phyloP scores from a whole-genome alignment of 2,113 vertebrate genomes.

The Solea senegalensis region DNA sequence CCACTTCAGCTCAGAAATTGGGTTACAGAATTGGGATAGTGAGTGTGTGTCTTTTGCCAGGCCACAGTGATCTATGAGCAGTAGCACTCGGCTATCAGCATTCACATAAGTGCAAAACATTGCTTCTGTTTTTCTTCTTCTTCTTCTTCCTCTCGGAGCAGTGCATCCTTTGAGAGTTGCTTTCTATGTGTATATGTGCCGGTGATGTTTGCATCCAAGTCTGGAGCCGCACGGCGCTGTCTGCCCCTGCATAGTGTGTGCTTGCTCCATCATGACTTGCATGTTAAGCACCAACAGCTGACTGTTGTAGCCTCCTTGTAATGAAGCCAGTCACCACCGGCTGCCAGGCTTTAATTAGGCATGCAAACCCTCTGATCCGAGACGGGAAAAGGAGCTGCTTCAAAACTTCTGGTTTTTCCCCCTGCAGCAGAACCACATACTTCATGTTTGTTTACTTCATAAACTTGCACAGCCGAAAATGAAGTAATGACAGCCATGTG shows the following conservation, averaged over 20 bases:
- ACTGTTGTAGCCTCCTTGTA: slow-evolving; percentile 64
- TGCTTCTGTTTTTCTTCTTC: not conserved
- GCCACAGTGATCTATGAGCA: slow-evolving; percentile 5
- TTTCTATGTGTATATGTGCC: slow-evolving; percentile 7
- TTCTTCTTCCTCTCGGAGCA: not conserved
- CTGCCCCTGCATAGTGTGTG: slow-evolving; percentile 56
- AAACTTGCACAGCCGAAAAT: slow-evolving; percentile 1
- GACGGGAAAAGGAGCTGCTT: slow-evolving; percentile 45
- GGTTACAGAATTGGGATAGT: not conserved
- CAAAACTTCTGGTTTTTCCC: slow-evolving; percentile 12
- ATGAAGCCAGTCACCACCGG: slow-evolving; percentile 55
- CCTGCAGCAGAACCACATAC: not conserved
- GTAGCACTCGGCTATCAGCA: not conserved
- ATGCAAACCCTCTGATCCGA: slow-evolving; percentile 62
- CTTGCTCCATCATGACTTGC: slow-evolving; percentile 65
- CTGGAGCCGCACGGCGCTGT: slow-evolving; percentile 20
- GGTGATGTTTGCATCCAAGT: slow-evolving; percentile 24
- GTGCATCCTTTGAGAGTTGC: not conserved
- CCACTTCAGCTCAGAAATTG: not conserved
- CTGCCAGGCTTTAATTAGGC: slow-evolving; percentile 70
- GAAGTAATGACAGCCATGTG: slow-evolving; percentile 12
- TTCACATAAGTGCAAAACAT: not conserved
- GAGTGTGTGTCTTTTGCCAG: not conserved
- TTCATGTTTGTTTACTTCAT: slow-evolving; percentile 13
- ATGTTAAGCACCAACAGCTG: slow-evolving; percentile 75